A percentile compares a stretch with the other conserved stretches of the same genome.
phyloP scores from a whole-genome alignment of 2,888 invertebrate species.

The Microplitis manilae region DNA sequence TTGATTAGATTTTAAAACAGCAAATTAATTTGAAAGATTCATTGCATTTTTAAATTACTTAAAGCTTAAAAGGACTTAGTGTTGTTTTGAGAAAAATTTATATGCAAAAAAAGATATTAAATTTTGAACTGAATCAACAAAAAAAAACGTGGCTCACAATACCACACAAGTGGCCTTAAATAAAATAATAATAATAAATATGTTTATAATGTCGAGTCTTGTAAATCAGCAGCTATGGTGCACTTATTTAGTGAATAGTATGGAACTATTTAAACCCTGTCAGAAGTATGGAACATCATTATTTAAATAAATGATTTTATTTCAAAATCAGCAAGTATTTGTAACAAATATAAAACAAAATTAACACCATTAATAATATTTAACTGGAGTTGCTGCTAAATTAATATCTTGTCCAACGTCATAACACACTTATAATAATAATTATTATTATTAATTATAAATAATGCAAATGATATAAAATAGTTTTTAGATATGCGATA shows the following conservation, averaged over 20 bases:
- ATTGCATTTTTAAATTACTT: neutral
- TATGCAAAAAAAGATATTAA: neutral
- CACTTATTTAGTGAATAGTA: constrained; percentile 52
- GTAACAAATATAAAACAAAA: constrained; percentile 50
- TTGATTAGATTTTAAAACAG: neutral
- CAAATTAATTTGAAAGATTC: neutral
- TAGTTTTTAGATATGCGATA: neutral
- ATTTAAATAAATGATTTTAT: constrained; percentile 45
- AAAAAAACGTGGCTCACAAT: constrained; percentile 8
- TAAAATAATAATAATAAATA: constrained; percentile 29
- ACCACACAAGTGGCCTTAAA: constrained; percentile 9
- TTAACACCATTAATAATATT: constrained; percentile 49
- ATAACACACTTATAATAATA: neutral
- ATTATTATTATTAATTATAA: neutral
- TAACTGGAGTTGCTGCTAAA: neutral
- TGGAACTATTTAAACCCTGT: constrained; percentile 50
- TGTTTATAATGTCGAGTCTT: constrained; percentile 42
- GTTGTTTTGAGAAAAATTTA: constrained; percentile 5
- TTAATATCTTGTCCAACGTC: constrained; percentile 1
- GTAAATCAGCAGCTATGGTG: constrained; percentile 45
- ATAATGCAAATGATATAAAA: neutral
- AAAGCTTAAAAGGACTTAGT: constrained; percentile 13
- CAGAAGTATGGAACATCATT: constrained; percentile 52
- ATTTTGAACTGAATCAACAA: constrained; percentile 25
- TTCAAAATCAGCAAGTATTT: constrained; percentile 45